Conservation (phyloP, 2,888 invertebrate genomes). For the Cheiracanthium punctorium region DNA sequence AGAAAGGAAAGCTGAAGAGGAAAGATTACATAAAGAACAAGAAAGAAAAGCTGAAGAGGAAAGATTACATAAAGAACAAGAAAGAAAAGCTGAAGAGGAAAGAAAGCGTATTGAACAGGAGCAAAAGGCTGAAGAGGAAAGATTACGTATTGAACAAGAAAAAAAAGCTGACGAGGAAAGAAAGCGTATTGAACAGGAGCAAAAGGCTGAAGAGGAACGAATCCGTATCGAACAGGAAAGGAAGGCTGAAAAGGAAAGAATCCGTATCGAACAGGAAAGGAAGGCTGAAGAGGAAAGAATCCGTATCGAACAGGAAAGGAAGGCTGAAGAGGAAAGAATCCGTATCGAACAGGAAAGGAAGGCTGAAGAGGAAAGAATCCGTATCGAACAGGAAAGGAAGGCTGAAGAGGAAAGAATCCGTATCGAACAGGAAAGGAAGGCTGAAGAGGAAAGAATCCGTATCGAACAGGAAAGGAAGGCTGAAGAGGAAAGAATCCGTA, state of each 20-base stretch:
- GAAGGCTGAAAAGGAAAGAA: neutral
- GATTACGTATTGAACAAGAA: neutral
- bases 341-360: conserved; percentile 22
- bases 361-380: neutral
- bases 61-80: neutral
- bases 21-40: neutral
- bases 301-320: conserved; percentile 1
- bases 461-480: neutral
- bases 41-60: neutral
- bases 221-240: neutral
- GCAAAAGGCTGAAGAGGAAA: conserved; percentile 5
- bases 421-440: conserved; percentile 10
- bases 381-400: conserved; percentile 7
- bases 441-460: neutral
- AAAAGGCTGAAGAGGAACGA: conserved; percentile 7
- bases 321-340: conserved; percentile 22
- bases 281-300: neutral
- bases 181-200: neutral
- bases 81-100: conserved; percentile 6
- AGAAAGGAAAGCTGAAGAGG: neutral
- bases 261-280: neutral
- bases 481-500: neutral
- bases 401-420: conserved; percentile 16
- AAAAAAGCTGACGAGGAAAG: conserved; percentile 4
- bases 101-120: neutral